These are phyloP conservation scores for Drosophila cyrtoloma DNA, from an alignment of 2,888 invertebrate genomes.

Conservation along the genomic window DNA sequence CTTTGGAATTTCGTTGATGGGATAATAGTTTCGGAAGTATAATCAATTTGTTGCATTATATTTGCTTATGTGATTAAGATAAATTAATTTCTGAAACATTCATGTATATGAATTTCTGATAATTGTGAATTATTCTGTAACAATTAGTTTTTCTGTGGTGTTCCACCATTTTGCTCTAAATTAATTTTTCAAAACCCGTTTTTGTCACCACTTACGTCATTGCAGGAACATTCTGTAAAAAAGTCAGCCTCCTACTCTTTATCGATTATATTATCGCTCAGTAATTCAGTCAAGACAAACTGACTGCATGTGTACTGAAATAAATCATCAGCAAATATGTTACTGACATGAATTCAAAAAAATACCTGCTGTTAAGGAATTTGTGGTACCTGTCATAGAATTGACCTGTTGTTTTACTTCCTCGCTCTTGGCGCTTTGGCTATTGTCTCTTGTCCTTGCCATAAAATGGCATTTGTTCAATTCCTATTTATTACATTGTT, in stretches of 20 bases:
- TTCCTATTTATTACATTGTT: constrained; percentile 46
- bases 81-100: not conserved
- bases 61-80: not conserved
- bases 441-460: constrained; percentile 45
- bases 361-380: constrained; percentile 34
- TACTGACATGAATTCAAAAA: constrained; percentile 2
- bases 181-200: not conserved
- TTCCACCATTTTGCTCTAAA: not conserved
- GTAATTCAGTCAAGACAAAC: not conserved
- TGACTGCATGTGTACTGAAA: not conserved
- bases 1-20: not conserved
- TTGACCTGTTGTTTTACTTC: constrained; percentile 38
- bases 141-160: not conserved
- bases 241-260: not conserved
- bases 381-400: constrained; percentile 48
- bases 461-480: constrained; percentile 58
- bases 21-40: not conserved
- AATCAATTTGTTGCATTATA: not conserved
- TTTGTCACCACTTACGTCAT: not conserved
- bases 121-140: not conserved
- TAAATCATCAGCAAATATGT: constrained; percentile 2
- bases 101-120: no score
- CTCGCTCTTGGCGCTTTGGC: constrained; percentile 33
- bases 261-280: not conserved
- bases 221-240: not conserved